Conservation (phyloP, 1,140 invertebrate genomes). For the Megathymus violae region DNA sequence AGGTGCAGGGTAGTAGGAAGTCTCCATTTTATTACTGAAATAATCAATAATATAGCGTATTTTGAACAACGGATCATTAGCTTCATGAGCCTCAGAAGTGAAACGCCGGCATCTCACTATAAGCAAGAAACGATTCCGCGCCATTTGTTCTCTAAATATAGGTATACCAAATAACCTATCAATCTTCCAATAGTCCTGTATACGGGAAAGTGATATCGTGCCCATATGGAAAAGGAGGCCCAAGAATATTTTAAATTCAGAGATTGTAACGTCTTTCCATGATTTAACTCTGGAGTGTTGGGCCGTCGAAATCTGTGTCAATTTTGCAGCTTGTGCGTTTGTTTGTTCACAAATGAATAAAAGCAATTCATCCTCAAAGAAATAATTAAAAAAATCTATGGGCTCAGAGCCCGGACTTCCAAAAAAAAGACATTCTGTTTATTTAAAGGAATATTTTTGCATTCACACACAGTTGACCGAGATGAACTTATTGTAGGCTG, state of each 20-base stretch:
- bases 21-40: constrained; percentile 54
- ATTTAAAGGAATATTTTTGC: too few species aligned
- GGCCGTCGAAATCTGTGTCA: neutral
- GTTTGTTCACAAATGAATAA: too few species aligned
- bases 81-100: constrained; percentile 33
- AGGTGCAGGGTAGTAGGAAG: constrained; percentile 50
- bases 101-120: constrained; percentile 56
- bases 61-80: constrained; percentile 41
- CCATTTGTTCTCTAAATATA: constrained; percentile 46
- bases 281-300: constrained; percentile 29
- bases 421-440: too few species aligned
- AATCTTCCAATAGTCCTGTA: constrained; percentile 61
- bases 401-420: too few species aligned
- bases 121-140: constrained; percentile 50
- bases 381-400: too few species aligned
- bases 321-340: too few species aligned
- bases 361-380: too few species aligned
- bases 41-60: constrained; percentile 42
- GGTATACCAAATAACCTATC: constrained; percentile 47
- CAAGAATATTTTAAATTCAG: constrained; percentile 53
- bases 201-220: constrained; percentile 45
- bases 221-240: constrained; percentile 62
- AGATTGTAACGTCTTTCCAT: constrained; percentile 46
- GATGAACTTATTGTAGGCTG: too few species aligned
- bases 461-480: too few species aligned